Base-by-base conservation (phyloP, 1,140 invertebrate species). In the Propsilocerus akamusi region DNA sequence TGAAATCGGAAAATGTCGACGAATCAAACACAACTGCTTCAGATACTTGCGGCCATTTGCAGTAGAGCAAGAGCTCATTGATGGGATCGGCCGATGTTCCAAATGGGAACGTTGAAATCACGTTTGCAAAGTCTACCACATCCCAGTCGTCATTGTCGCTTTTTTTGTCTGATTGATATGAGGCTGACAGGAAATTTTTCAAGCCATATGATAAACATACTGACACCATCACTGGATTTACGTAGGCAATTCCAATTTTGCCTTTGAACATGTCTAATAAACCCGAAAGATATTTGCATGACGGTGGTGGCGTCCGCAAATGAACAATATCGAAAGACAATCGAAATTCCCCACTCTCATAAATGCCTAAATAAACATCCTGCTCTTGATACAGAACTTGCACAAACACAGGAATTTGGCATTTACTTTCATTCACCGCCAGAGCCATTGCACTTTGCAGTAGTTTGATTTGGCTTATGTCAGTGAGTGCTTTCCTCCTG, bases 301-400 rank as follows among this genome's bases (percentile, higher is more conserved):
- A 81, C 30, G 73, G 69, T n/a, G 88, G 87, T 50, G 83, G 73
- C 57, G 77, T 77, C 59, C 81, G 81, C 30, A 96, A 70, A 61
- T 93, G 86, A 51, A 92, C 81, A 73, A 93, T 88, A 58, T 94
- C 83, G 67, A 88, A 92, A 59, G 82, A 80, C 23, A 81, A 80
- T 53, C 81, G 74, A 7, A 81, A 72, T 47, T 80, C 80, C 59
- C 73, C 78, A 46, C 79, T 77, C 61, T 86, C 75, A 58, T 77
- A 82, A 8, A 84, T 73, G 23, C 90, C 90, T 28, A 81, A 65
- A 65, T 83, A 96, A 68, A 78, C 84, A 55, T 82, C 80, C 58
- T 88, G 83, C 72, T 81, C 82, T 50, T 73, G 73, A 62, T 88
- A 80, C 57, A 83, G 70, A 20, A 88, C 76, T 72, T 94, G 90